phyloP scores from a whole-genome alignment of 1,140 invertebrate genomes.

The Procambarus virginalis region DNA sequence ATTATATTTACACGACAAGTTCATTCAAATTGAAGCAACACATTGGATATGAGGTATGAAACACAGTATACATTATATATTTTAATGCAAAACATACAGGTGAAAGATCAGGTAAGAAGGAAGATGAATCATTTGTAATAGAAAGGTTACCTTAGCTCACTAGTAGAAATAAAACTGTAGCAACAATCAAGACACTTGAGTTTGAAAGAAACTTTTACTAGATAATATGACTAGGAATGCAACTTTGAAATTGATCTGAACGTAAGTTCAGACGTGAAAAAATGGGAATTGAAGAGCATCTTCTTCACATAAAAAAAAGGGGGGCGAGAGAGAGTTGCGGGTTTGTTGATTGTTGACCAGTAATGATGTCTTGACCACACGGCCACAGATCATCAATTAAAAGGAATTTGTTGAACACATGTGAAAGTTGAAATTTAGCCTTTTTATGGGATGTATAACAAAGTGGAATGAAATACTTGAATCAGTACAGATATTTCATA shows the following conservation, averaged over 20 bases:
- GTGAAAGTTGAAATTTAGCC: neutral
- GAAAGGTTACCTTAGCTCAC: constrained; percentile 7
- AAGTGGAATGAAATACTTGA: neutral
- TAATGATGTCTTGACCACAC: too few relatives aligned
- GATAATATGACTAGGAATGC: constrained; percentile 18
- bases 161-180: neutral
- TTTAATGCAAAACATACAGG: constrained; percentile 42
- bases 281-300: neutral
- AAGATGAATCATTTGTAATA: constrained; percentile 8
- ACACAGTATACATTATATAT: constrained; percentile 26
- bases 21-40: too few relatives aligned
- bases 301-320: too few relatives aligned
- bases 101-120: constrained; percentile 26
- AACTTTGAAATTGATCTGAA: neutral
- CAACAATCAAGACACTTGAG: constrained; percentile 7
- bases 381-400: neutral
- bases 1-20: too few relatives aligned
- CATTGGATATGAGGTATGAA: too few relatives aligned
- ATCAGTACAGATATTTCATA: constrained; percentile 1
- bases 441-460: neutral
- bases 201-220: constrained; percentile 19
- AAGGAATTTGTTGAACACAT: neutral
- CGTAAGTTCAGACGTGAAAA: neutral
- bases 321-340: neutral
- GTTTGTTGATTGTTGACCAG: neutral